phyloP scores from a whole-genome alignment of 1,140 invertebrate genomes.

The Heliconius nattereri region DNA sequence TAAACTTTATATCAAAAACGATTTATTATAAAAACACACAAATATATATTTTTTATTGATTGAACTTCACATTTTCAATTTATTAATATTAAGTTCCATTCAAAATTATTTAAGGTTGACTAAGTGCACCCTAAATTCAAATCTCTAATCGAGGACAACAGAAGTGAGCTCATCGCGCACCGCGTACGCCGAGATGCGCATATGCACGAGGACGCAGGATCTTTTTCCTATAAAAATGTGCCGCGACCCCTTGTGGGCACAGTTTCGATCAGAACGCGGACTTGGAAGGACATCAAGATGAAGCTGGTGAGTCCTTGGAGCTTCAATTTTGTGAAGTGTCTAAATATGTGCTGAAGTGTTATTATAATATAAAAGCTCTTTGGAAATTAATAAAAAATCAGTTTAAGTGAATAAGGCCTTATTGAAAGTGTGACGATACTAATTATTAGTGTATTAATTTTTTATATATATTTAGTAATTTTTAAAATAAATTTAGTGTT shows the following conservation, averaged over 20 bases:
- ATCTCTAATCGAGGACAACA: slow-evolving; percentile 46
- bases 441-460: not conserved
- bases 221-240: slow-evolving; percentile 74
- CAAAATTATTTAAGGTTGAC: slow-evolving; percentile 27
- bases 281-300: slow-evolving; percentile 74
- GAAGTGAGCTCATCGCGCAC: slow-evolving; percentile 65
- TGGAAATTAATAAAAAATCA: slow-evolving; percentile 15
- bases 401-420: not conserved
- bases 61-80: not conserved
- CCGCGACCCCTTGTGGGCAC: slow-evolving; percentile 64
- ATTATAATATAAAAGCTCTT: slow-evolving; percentile 8
- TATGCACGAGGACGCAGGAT: slow-evolving; percentile 65
- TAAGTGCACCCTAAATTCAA: slow-evolving; percentile 49
- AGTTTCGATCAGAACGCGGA: slow-evolving; percentile 63
- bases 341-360: slow-evolving; percentile 40
- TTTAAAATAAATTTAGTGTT: too few species aligned
- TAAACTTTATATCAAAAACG: not conserved
- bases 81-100: slow-evolving; percentile 21
- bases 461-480: not conserved
- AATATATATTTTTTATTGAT: not conserved
- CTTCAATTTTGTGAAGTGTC: slow-evolving; percentile 50
- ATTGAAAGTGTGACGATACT: not conserved
- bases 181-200: slow-evolving; percentile 50
- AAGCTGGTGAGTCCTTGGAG: slow-evolving; percentile 77
- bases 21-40: not conserved